Evolutionary conservation across 2,797 vertebrate genomes (phyloP).

Genomic region (Neosalanx taihuensis): DNA sequence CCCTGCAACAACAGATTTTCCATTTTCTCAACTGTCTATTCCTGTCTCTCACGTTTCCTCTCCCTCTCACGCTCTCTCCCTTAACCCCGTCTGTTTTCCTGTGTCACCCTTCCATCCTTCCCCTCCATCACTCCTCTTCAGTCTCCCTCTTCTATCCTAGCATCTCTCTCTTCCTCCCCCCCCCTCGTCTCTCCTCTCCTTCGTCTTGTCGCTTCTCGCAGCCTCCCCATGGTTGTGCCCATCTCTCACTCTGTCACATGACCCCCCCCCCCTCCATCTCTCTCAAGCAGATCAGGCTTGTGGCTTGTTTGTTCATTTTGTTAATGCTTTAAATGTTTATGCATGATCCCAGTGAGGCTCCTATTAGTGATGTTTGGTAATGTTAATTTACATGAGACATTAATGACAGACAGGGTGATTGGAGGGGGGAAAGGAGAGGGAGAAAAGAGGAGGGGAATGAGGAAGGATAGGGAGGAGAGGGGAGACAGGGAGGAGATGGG

Average conservation of each 20-base stretch:
- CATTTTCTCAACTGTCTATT: neutral
- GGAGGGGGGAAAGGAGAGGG: conserved; percentile 36
- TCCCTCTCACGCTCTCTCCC: neutral
- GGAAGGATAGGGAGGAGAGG: conserved; percentile 55
- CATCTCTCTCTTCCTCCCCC: neutral
- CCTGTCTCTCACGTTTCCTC: neutral
- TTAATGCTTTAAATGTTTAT: neutral
- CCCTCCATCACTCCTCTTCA: neutral
- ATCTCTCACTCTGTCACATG: no score
- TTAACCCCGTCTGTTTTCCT: neutral
- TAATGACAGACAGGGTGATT: neutral
- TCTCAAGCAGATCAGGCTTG: neutral
- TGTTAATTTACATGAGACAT: neutral
- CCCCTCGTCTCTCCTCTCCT: neutral
- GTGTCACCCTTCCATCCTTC: conserved; percentile 6
- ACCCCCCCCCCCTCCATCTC: neutral
- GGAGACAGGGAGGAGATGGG: conserved; percentile 52
- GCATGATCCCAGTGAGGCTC: neutral
- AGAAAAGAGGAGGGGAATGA: conserved; percentile 57
- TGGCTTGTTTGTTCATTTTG: conserved; percentile 1
- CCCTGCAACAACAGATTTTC: neutral
- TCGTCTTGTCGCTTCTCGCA: no score
- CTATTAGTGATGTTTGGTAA: no score
- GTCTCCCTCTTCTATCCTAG: neutral
- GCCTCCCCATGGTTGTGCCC: no score